phyloP scores from a whole-genome alignment of 2,113 vertebrate species.

The Onychostruthus taczanowskii region DNA sequence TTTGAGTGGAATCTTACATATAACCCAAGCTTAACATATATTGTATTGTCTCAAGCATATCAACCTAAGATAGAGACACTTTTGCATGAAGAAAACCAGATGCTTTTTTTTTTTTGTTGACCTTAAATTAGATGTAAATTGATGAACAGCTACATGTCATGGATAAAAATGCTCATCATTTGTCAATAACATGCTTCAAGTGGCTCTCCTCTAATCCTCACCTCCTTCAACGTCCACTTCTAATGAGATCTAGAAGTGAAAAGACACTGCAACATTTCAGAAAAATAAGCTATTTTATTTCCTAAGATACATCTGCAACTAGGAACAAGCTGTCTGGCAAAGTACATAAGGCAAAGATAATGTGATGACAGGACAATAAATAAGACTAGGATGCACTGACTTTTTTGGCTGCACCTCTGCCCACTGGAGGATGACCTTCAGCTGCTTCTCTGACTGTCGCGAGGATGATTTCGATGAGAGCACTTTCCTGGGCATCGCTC shows the following conservation, averaged over 20 bases:
- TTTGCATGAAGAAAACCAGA: not conserved
- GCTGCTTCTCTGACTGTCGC: slow-evolving; percentile 84
- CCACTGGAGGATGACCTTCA: slow-evolving; percentile 80
- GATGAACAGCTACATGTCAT: not conserved
- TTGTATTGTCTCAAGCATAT: not conserved
- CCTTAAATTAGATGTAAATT: not conserved
- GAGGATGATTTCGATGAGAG: slow-evolving; percentile 82
- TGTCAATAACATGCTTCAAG: not conserved
- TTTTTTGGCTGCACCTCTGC: slow-evolving; percentile 83
- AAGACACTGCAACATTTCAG: not conserved
- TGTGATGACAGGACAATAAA: not conserved
- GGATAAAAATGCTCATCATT: not conserved
- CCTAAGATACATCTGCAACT: not conserved
- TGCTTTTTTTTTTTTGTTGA: not conserved
- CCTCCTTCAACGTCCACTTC: not conserved
- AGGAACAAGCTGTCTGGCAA: not conserved
- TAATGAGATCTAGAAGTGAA: not conserved
- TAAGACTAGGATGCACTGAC: slow-evolving; percentile 66
- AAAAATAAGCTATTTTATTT: not conserved
- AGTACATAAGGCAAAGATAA: not conserved
- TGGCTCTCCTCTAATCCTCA: not conserved
- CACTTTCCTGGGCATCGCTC: slow-evolving; percentile 67
- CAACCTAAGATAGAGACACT: not conserved
- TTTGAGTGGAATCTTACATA: not conserved
- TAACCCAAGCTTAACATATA: not conserved